These are phyloP conservation scores for Malurus leucopterus DNA, from an alignment of 2,797 vertebrate species.

Conservation along the genomic window DNA sequence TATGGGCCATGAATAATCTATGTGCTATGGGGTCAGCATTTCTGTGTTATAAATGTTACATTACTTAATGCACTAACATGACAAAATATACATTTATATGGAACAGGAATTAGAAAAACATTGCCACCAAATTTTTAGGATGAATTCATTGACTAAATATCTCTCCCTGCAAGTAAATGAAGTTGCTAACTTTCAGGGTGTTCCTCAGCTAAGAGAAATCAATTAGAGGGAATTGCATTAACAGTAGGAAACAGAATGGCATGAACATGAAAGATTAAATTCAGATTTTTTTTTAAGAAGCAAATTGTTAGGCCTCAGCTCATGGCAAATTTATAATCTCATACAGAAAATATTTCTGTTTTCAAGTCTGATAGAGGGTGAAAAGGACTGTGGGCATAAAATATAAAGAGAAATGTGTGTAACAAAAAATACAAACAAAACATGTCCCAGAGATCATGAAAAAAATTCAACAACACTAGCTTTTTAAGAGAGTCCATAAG, in stretches of 20 bases:
- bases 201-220: neutral
- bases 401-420: neutral
- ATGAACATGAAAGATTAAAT: neutral
- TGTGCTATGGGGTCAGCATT: neutral
- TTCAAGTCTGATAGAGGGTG: neutral
- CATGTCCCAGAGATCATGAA: neutral
- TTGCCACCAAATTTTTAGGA: neutral
- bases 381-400: neutral
- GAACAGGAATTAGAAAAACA: neutral
- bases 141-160: neutral
- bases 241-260: neutral
- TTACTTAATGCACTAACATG: neutral
- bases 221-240: neutral
- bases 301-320: neutral
- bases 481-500: neutral
- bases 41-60: neutral
- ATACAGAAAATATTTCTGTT: neutral
- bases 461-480: neutral
- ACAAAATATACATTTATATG: neutral
- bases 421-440: neutral
- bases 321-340: neutral
- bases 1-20: neutral
- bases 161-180: neutral
- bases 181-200: neutral
- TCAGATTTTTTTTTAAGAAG: neutral